phyloP scores from a whole-genome alignment of 2,113 vertebrate genomes.

The Neogobius melanostomus region DNA sequence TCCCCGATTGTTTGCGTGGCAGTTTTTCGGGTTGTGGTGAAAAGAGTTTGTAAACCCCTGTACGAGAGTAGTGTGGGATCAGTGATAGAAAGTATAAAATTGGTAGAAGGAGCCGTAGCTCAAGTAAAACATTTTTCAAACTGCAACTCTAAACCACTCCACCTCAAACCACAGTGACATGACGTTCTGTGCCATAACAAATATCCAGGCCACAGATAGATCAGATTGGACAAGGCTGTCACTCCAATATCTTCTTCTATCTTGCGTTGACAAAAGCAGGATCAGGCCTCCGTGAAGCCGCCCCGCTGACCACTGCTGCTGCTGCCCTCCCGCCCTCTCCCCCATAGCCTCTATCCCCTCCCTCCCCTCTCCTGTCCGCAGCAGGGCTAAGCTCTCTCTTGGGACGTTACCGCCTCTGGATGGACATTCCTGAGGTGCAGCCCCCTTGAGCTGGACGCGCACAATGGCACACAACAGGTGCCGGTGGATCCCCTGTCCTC shows the following conservation, averaged over 20 bases:
- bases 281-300: slow-evolving; percentile 2
- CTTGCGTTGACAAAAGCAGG: slow-evolving; percentile 4
- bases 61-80: no score
- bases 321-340: neutral
- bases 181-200: neutral
- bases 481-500: slow-evolving; percentile 66
- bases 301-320: slow-evolving; percentile 44
- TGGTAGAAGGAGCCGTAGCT: no score
- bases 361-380: slow-evolving; percentile 28
- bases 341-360: slow-evolving; percentile 7
- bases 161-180: no score
- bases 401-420: slow-evolving; percentile 65
- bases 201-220: neutral
- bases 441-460: slow-evolving; percentile 45
- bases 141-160: no score
- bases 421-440: slow-evolving; percentile 62
- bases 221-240: slow-evolving; percentile 4
- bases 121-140: no score
- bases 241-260: slow-evolving; percentile 1
- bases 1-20: no score
- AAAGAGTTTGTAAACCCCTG: no score
- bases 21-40: no score
- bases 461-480: slow-evolving; percentile 72
- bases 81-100: no score
- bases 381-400: slow-evolving; percentile 64